A percentile compares a stretch with the other conserved stretches of the same genome.
Evolutionary conservation across 2,113 vertebrate species (phyloP).

Genomic region (Emydocephalus ijimae): DNA sequence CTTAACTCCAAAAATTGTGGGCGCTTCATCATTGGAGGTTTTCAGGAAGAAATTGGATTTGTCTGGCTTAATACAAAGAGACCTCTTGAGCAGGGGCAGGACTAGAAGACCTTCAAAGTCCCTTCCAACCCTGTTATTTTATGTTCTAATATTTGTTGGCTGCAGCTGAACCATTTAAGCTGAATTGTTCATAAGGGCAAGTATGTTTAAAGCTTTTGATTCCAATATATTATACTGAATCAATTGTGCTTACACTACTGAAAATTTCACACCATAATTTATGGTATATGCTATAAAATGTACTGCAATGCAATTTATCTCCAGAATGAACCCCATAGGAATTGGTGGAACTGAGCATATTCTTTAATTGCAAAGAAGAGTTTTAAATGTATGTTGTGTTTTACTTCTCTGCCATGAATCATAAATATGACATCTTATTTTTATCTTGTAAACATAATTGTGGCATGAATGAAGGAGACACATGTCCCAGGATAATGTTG

Average conservation of each 20-base stretch:
- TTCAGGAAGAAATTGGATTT: neutral
- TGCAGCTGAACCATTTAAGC: constrained; percentile 4
- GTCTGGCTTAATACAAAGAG: neutral
- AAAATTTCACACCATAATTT: neutral
- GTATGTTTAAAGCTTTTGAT: neutral
- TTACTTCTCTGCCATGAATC: constrained; percentile 40
- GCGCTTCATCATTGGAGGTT: neutral
- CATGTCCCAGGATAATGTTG: neutral
- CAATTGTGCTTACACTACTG: neutral
- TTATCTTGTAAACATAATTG: constrained; percentile 36
- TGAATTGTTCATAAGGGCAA: neutral
- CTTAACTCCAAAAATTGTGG: neutral
- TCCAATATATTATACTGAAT: neutral
- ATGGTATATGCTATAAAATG: neutral
- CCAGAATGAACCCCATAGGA: neutral
- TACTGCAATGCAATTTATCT: neutral
- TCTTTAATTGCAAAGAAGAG: neutral
- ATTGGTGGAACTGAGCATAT: neutral
- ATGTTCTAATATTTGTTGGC: neutral
- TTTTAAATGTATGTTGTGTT: constrained; percentile 44
- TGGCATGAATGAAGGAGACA: neutral
- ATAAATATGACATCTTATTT: constrained; percentile 24
- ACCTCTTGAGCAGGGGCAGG: neutral
- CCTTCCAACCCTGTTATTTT: neutral
- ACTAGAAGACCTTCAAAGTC: neutral